Evolutionary conservation across 2,113 vertebrate species (phyloP).

Genomic region (Callopanchax toddi): DNA sequence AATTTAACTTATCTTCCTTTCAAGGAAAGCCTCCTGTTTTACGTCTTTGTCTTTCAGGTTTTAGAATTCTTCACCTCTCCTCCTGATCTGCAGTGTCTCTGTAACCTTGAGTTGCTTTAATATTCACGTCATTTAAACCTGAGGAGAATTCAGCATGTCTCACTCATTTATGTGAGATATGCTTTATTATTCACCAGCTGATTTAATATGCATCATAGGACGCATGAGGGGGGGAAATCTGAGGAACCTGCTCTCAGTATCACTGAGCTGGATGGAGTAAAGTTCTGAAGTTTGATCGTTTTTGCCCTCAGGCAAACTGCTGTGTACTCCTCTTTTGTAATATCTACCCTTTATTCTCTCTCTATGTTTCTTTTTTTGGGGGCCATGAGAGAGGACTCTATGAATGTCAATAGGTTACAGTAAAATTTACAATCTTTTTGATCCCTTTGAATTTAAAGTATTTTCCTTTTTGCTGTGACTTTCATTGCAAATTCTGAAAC

Average conservation of each 20-base stretch:
- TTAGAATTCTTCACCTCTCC: conserved; percentile 34
- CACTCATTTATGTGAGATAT: conserved; percentile 70
- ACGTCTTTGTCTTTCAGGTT: conserved; percentile 44
- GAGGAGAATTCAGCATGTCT: conserved; percentile 65
- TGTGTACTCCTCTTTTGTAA: conserved; percentile 27
- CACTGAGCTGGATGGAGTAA: conserved; percentile 13
- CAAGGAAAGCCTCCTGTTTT: conserved; percentile 43
- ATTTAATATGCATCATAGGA: conserved; percentile 69
- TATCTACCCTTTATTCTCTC: neutral
- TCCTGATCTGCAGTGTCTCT: conserved; percentile 18
- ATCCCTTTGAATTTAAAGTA: too few relatives aligned
- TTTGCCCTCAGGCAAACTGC: conserved; percentile 8
- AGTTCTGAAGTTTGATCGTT: conserved; percentile 46
- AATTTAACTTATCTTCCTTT: conserved; percentile 36
- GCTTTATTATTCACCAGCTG: conserved; percentile 68
- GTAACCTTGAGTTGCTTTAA: conserved; percentile 69
- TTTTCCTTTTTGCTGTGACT: too few relatives aligned
- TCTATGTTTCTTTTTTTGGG: neutral
- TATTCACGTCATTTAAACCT: conserved; percentile 71
- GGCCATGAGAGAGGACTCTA: neutral
- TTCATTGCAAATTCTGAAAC: too few relatives aligned
- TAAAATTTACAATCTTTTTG: neutral
- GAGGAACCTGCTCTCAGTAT: conserved; percentile 33
- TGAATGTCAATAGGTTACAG: conserved; percentile 6
- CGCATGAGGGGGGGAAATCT: conserved; percentile 36